Evolutionary conservation across 2,113 vertebrate species (phyloP).

Genomic region (Dryoscopus gambensis): DNA sequence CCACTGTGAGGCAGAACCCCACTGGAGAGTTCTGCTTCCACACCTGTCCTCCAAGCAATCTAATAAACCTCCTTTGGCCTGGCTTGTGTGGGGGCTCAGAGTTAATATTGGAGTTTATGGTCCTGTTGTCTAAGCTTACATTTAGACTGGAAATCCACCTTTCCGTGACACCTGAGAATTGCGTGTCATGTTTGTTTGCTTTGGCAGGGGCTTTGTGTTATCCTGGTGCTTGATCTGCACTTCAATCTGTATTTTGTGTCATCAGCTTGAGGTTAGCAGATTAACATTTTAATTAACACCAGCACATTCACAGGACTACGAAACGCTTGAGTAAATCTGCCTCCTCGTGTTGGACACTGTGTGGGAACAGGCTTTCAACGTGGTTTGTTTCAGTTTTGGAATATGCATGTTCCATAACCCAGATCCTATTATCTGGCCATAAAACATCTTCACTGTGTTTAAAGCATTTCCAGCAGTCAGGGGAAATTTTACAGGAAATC

Average conservation of each 20-base stretch:
- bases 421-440: not conserved
- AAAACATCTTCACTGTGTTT: not conserved
- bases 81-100: not conserved
- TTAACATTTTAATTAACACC: not conserved
- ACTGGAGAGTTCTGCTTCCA: rapidly evolving
- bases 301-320: not conserved
- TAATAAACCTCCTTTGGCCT: not conserved
- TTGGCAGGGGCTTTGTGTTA: not conserved
- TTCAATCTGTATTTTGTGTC: not conserved
- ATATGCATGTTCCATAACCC: not conserved
- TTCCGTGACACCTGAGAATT: not conserved
- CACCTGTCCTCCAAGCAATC: rapidly evolving
- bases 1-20: rapidly evolving
- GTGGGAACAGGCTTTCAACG: not conserved
- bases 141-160: not conserved
- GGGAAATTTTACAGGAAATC: too few relatives aligned
- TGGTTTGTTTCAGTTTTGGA: not conserved
- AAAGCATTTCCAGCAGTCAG: not conserved
- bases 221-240: not conserved
- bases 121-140: not conserved
- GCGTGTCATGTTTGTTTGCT: not conserved
- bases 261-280: not conserved
- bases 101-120: not conserved
- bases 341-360: not conserved
- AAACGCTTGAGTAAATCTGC: not conserved